A percentile compares a stretch with the other conserved stretches of the same genome.
Evolutionary conservation across 2,113 vertebrate species (phyloP).

Genomic region (Platysteira castanea): DNA sequence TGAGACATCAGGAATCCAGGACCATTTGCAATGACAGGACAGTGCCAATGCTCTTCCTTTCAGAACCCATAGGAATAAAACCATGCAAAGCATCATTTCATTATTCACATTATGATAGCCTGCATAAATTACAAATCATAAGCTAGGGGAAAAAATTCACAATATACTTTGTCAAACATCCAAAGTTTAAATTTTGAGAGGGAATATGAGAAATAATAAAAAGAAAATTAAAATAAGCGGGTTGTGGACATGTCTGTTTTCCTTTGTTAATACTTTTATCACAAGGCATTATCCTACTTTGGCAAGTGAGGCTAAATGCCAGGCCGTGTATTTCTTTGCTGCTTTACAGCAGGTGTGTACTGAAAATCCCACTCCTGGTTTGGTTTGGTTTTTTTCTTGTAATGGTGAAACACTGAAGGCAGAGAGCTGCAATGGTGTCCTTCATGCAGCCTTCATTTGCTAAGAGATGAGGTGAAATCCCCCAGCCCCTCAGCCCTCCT

Average conservation of each 20-base stretch:
- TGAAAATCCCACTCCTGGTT: neutral
- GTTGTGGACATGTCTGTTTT: neutral
- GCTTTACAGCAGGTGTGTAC: neutral
- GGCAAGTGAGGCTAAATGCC: neutral
- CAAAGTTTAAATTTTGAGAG: neutral
- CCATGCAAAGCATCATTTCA: constrained; percentile 37
- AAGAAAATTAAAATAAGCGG: neutral
- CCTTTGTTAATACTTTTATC: neutral
- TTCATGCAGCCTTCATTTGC: neutral
- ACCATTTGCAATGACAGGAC: constrained; percentile 58
- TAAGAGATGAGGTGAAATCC: neutral
- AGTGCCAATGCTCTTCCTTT: constrained; percentile 49
- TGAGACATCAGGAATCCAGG: constrained; percentile 59
- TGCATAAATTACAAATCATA: constrained; percentile 33
- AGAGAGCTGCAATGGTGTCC: neutral
- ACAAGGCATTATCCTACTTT: neutral
- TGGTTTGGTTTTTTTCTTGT: neutral
- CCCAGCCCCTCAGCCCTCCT: neutral
- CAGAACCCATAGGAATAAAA: constrained; percentile 55
- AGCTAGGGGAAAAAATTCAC: neutral
- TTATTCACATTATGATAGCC: constrained; percentile 52
- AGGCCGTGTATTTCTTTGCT: neutral
- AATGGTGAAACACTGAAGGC: neutral
- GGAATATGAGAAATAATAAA: neutral
- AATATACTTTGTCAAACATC: neutral